Conservation (phyloP, 2,888 invertebrate genomes). For the Yponomeuta malinellus region DNA sequence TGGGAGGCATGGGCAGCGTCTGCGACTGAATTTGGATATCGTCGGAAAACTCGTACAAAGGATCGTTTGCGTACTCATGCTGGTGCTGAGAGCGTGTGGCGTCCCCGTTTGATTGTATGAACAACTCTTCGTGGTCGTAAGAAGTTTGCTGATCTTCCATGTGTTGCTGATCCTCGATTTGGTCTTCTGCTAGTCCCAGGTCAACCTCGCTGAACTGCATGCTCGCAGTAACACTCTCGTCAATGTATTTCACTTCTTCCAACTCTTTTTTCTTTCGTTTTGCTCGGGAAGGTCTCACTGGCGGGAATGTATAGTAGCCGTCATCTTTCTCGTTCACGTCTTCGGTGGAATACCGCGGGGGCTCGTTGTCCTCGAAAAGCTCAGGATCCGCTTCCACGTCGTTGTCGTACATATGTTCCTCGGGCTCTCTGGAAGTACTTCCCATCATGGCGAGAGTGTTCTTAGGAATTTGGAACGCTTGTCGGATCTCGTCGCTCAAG, state of each 20-base stretch:
- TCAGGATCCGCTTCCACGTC: slow-evolving; percentile 51
- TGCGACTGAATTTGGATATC: slow-evolving; percentile 60
- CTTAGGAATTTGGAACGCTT: slow-evolving; percentile 81
- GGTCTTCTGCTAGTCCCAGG: slow-evolving; percentile 66
- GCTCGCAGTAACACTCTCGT: slow-evolving; percentile 58
- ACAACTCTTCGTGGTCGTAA: slow-evolving; percentile 26
- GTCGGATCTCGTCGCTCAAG: slow-evolving; percentile 85
- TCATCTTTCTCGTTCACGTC: slow-evolving; percentile 68
- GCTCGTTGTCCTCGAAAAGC: slow-evolving; percentile 52
- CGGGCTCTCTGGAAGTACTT: slow-evolving; percentile 42
- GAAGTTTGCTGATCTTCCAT: slow-evolving; percentile 45
- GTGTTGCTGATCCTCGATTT: slow-evolving; percentile 39
- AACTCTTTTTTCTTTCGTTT: slow-evolving; percentile 67
- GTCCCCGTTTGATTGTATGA: slow-evolving; percentile 36
- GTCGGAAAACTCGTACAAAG: slow-evolving; percentile 72
- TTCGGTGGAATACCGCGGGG: slow-evolving; percentile 54
- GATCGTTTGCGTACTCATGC: slow-evolving; percentile 67
- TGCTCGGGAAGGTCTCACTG: slow-evolving; percentile 73
- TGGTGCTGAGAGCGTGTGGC: slow-evolving; percentile 33
- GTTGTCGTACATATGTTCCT: slow-evolving; percentile 52
- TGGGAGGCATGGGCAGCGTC: slow-evolving; percentile 67
- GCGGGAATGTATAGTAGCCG: slow-evolving; percentile 72
- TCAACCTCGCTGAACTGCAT: slow-evolving; percentile 68
- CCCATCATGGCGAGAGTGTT: slow-evolving; percentile 81
- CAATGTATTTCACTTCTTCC: slow-evolving; percentile 58